Evolutionary conservation across 2,797 vertebrate species (phyloP).

Genomic region (Pogoniulus pusillus): DNA sequence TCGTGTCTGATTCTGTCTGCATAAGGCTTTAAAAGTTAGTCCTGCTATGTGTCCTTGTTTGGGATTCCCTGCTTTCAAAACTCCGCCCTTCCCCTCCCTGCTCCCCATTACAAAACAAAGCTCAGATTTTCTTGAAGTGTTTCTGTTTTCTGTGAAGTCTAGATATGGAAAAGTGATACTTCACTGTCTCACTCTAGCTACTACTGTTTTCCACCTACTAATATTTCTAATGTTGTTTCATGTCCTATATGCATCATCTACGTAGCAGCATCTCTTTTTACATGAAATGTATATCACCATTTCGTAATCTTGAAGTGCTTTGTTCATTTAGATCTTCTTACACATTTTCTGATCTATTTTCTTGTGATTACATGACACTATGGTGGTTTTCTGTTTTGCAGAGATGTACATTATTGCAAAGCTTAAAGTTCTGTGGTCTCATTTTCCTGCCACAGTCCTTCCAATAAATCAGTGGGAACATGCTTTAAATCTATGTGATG

Average conservation of each 20-base stretch:
- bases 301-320: neutral
- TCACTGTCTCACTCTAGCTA: neutral
- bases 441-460: neutral
- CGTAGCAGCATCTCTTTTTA: neutral
- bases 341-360: neutral
- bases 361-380: neutral
- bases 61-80: neutral
- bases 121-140: neutral
- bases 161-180: neutral
- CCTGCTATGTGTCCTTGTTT: neutral
- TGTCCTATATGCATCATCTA: neutral
- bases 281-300: neutral
- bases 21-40: neutral
- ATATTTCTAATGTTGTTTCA: neutral
- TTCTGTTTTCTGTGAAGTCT: neutral
- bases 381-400: neutral
- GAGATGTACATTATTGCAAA: neutral
- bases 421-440: neutral
- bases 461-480: neutral
- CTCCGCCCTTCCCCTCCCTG: fast-evolving
- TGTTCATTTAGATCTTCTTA: neutral
- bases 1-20: neutral
- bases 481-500: neutral
- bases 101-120: neutral
- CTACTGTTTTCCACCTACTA: neutral